A percentile compares a stretch with the other conserved stretches of the same genome.
Evolutionary conservation across 2,888 invertebrate genomes (phyloP).

Genomic region (Emmelina monodactyla): DNA sequence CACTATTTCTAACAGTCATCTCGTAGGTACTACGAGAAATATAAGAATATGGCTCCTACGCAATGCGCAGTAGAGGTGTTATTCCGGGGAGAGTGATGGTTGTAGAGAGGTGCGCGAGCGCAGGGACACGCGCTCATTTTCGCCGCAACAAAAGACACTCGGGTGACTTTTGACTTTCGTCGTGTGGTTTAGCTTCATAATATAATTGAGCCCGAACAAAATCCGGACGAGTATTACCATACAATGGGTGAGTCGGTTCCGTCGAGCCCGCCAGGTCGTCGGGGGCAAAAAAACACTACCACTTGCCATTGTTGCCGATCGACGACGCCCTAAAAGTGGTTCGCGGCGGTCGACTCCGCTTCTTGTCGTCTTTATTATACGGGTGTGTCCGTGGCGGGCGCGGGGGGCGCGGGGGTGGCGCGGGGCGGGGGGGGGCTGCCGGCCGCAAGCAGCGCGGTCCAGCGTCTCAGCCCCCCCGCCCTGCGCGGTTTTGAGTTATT

Average conservation of each 20-base stretch:
- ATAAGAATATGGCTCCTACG: background rate
- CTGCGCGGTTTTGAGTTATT: slow-evolving; percentile 22
- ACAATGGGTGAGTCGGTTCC: slow-evolving; percentile 61
- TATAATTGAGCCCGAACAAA: slow-evolving; percentile 64
- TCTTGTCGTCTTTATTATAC: background rate
- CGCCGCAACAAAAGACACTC: slow-evolving; percentile 41
- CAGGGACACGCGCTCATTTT: slow-evolving; percentile 23
- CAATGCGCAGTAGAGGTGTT: background rate
- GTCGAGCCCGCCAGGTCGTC: slow-evolving; percentile 58
- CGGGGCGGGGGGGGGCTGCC: slow-evolving; percentile 33
- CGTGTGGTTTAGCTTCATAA: slow-evolving; percentile 61
- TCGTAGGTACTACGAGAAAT: background rate
- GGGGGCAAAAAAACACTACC: slow-evolving; percentile 63
- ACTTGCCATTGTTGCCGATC: slow-evolving; percentile 24
- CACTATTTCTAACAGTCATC: background rate
- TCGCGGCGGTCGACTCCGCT: background rate
- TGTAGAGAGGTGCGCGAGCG: slow-evolving; percentile 12
- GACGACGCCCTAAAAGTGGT: slow-evolving; percentile 20
- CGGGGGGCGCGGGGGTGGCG: background rate
- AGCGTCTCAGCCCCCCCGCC: too few species aligned
- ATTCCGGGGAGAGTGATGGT: slow-evolving; percentile 1
- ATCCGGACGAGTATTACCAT: slow-evolving; percentile 63
- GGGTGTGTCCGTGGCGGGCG: background rate
- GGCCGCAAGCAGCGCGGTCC: slow-evolving; percentile 58
- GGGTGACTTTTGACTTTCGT: slow-evolving; percentile 63